Base-by-base conservation (phyloP, 2,113 vertebrate genomes). In the Eptesicus fuscus region DNA sequence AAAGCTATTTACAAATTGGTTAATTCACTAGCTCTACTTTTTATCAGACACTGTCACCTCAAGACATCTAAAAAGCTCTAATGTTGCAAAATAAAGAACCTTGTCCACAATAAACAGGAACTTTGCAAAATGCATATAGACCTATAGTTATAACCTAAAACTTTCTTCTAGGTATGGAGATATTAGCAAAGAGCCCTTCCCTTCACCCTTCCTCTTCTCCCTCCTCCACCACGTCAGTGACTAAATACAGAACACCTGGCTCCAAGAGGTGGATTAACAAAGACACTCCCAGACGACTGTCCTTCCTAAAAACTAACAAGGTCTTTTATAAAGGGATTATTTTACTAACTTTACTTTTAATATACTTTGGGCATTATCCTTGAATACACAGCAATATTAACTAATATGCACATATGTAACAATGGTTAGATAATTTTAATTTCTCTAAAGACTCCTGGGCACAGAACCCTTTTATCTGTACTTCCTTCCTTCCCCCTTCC, bases 271-370 rank as follows among this genome's bases (percentile, higher is more conserved):
- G 77, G n/a, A 69, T 63, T 85, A 88, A 51, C 9, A 76, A 40
- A 40, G 47, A 49, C 78, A 77, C 17, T 20, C 37, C 67, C 44
- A 67, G 79, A 65, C 93, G 51, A 83, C 35, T 83, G 82, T 47
- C 47, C 80, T 92, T 82, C 32, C 67, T 49, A 87, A 90, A 87
- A 93, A 35, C 11, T 44, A 83, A 83, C 42, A 85, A 79, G 74
- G n/a, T 7, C n/a, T n/a, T 63, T 87, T 30, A 59, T 37, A 74
- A 25, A 79, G 20, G 32, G 40, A 49, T 44, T 59, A 40, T 42
- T 65, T 76, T 65, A 59, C 88, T 80, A 89, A 16, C 22, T 86
- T 59, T 90, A 76, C 51, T 67, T 76, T 85, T 94, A 71, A 85
- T 17, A 73, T 56, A 51, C 42, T 94, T 90, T 22, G 22, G 59